These are phyloP conservation scores for Andrena fulva DNA, from an alignment of 2,888 invertebrate genomes.

Conservation along the genomic window DNA sequence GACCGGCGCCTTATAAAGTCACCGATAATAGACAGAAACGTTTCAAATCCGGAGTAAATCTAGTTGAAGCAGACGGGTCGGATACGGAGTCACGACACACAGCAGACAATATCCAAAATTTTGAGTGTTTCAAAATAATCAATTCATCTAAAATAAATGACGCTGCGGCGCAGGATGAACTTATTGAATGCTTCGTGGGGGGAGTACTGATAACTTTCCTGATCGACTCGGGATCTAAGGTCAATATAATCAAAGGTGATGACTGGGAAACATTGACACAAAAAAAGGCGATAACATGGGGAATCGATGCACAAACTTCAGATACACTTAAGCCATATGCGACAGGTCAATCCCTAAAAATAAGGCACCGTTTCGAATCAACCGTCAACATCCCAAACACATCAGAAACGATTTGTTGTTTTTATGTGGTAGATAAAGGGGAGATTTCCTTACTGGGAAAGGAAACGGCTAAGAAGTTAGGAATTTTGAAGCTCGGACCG, in stretches of 20 bases:
- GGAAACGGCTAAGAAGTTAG: not conserved
- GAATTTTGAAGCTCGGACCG: not conserved
- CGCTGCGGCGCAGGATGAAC: not conserved
- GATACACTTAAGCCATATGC: not conserved
- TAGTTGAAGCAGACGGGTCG: not conserved
- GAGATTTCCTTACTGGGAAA: constrained; percentile 1
- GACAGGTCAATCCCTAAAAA: not conserved
- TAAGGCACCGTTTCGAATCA: not conserved
- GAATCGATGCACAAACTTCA: not conserved
- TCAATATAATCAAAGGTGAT: constrained; percentile 2
- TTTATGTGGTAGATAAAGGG: not conserved
- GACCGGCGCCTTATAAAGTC: not conserved
- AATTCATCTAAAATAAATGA: not conserved
- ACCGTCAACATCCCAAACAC: not conserved
- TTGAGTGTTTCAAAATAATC: constrained; percentile 7
- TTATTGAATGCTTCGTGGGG: not conserved
- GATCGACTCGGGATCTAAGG: constrained; percentile 2
- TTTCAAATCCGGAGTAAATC: constrained; percentile 1
- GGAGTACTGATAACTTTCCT: not conserved
- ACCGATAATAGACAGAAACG: not conserved
- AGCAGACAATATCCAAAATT: not conserved
- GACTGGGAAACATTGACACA: not conserved
- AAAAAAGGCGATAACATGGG: not conserved
- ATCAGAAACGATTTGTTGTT: not conserved
- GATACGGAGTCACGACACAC: not conserved